Percentiles rank a stretch among this genome's conserved stretches.
These are phyloP conservation scores for Ditylenchus weischeri DNA, from an alignment of 2,888 invertebrate genomes.

Conservation along the genomic window DNA sequence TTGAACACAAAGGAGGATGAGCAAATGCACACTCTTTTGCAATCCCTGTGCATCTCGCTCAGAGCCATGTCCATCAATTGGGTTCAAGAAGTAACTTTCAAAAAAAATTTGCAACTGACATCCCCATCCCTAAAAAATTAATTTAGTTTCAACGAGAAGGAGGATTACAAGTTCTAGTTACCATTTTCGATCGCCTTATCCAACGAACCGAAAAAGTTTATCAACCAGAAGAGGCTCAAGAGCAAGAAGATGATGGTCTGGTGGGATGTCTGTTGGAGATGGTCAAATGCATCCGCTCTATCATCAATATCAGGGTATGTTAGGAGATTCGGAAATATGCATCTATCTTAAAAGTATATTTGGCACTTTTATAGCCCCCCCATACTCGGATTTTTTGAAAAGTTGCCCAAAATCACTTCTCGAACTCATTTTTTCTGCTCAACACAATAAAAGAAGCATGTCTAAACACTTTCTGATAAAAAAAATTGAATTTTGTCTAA, in stretches of 20 bases:
- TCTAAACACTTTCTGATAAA: too few relatives aligned
- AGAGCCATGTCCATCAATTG: slow-evolving; percentile 13
- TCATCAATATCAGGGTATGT: slow-evolving; percentile 25
- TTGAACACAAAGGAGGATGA: slow-evolving; percentile 21
- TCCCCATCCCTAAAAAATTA: background rate
- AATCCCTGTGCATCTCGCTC: slow-evolving; percentile 19
- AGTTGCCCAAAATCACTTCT: too few relatives aligned
- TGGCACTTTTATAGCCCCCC: too few relatives aligned
- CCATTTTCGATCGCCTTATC: slow-evolving; percentile 12
- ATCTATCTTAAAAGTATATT: background rate
- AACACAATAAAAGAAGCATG: too few relatives aligned
- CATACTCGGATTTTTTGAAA: too few relatives aligned
- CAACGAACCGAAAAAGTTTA: slow-evolving; percentile 9
- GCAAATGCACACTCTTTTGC: slow-evolving; percentile 4
- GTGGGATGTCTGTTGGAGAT: slow-evolving; percentile 23
- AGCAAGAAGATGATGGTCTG: slow-evolving; percentile 16
- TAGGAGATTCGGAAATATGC: background rate
- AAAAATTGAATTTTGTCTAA: too few relatives aligned
- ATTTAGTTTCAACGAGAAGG: slow-evolving; percentile 25
- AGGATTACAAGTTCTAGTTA: slow-evolving; percentile 23
- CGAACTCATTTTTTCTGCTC: too few relatives aligned
- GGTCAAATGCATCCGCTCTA: slow-evolving; percentile 19
- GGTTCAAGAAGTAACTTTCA: slow-evolving; percentile 19
- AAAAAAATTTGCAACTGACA: background rate
- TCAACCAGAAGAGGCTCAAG: background rate